phyloP scores from a whole-genome alignment of 2,888 invertebrate species.

The Volucella bombylans region DNA sequence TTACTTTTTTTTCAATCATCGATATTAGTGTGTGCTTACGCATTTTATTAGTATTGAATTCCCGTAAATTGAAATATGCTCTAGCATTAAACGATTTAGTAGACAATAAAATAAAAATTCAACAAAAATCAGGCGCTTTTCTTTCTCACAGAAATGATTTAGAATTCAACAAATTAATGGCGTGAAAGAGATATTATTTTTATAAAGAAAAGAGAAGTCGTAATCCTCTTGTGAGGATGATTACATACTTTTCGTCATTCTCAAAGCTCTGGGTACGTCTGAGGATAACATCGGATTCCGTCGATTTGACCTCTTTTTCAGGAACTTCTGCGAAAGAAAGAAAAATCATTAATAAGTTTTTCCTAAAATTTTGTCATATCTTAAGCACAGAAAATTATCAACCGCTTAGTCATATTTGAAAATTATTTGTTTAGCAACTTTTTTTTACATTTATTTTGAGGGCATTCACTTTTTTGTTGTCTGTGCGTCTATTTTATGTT shows the following conservation, averaged over 20 bases:
- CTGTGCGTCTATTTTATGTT: no score
- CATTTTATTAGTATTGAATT: constrained; percentile 7
- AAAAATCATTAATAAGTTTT: not conserved
- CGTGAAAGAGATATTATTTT: not conserved
- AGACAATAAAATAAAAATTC: constrained; percentile 51
- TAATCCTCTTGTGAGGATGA: not conserved
- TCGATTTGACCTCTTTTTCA: constrained; percentile 83
- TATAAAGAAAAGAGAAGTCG: constrained; percentile 31
- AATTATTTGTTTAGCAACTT: not conserved
- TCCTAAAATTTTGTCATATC: constrained; percentile 1
- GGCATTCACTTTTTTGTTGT: no score
- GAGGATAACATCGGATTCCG: constrained; percentile 87
- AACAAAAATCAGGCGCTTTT: constrained; percentile 58
- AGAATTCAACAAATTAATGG: constrained; percentile 3
- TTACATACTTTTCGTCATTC: constrained; percentile 92
- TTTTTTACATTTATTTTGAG: not conserved
- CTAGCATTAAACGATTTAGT: constrained; percentile 64
- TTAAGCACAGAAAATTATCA: not conserved
- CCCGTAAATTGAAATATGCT: constrained; percentile 64
- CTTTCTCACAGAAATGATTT: constrained; percentile 43
- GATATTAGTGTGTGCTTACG: constrained; percentile 24
- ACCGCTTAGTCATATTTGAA: not conserved
- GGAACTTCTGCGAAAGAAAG: constrained; percentile 83
- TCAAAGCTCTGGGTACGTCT: constrained; percentile 94
- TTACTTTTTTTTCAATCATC: constrained; percentile 37